Evolutionary conservation across 2,797 vertebrate genomes (phyloP).

Genomic region (Phrynocephalus forsythii): DNA sequence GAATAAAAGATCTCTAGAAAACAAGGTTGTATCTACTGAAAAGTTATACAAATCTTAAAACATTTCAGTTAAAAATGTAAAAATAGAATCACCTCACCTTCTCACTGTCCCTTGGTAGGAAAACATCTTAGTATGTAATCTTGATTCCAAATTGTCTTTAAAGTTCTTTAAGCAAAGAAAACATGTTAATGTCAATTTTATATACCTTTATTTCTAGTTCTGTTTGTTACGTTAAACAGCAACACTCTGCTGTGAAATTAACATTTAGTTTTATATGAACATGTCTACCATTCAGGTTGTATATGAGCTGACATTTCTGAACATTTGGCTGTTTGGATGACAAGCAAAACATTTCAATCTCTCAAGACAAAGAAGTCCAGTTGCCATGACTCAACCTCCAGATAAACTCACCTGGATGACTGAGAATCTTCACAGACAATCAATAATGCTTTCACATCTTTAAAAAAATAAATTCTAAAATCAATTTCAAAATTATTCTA

Average conservation of each 20-base stretch:
- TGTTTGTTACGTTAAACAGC: neutral
- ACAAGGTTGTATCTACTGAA: slow-evolving; percentile 6
- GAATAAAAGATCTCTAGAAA: neutral
- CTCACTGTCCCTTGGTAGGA: slow-evolving; percentile 72
- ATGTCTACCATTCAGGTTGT: neutral
- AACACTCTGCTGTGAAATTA: slow-evolving; percentile 1
- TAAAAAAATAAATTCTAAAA: neutral
- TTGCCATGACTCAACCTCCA: no score
- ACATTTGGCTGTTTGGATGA: neutral
- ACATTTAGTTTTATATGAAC: neutral
- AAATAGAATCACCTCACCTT: slow-evolving; percentile 71
- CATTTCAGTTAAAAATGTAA: slow-evolving; percentile 1
- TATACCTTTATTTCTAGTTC: slow-evolving; percentile 3
- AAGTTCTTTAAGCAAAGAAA: slow-evolving; percentile 60
- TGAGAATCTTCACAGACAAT: no score
- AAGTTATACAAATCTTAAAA: slow-evolving; percentile 13
- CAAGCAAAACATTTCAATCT: no score
- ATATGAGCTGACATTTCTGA: neutral
- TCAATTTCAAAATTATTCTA: neutral
- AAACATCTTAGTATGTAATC: slow-evolving; percentile 77
- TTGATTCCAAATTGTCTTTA: slow-evolving; percentile 67
- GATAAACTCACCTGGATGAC: no score
- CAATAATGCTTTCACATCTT: neutral
- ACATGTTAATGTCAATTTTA: neutral
- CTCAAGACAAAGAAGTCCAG: no score